Base-by-base conservation (phyloP, 1,140 invertebrate species). In the Ceratoteleas bidentatus region DNA sequence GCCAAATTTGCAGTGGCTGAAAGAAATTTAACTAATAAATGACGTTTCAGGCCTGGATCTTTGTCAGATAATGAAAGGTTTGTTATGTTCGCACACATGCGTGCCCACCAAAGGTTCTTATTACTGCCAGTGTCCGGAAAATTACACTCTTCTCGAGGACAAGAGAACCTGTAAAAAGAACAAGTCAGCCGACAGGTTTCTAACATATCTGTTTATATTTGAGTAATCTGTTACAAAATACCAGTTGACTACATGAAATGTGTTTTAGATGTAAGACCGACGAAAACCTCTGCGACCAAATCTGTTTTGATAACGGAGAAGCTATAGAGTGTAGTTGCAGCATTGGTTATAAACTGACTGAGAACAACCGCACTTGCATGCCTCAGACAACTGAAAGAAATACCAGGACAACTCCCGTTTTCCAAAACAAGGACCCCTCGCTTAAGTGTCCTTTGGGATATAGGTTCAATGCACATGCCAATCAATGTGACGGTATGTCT, bases 11-110 rank as follows among this genome's bases (percentile, higher is more conserved):
- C 24, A 24, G 1, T 24, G 24, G 24, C 1, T 24, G 24, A 2
- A 24, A 24, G 24, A 24, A 24, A 24, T 24, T 24, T 24, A 24
- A 24, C 24, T 24, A 24, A 24, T 52, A n/a, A n/a, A n/a, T 52
- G 8, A n/a, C 2, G 14, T 52, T 24, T 24, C 16, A 53, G 52
- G 85, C 34, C 14, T 91, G 75, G 93, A 93, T 80, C 91, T 96
- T 45, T 96, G 95, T 80, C 89, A 93, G n/a, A 88, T 94, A 58
- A 91, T 94, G 85, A 92, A 91, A 54, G 94, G 94, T 7, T 92
- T 95, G 78, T 87, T 96, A 7, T 96, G 96, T 85, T 94, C 95
- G 0, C 95, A 96, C 76, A 93, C 94, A 81, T 96, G 96, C 83
- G 91, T 95, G 7, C 93, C 95, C 0, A 92, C 93, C 0, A 93